A percentile compares a stretch with the other conserved stretches of the same genome.
These are phyloP conservation scores for Patella ulyssiponensis DNA, from an alignment of 2,888 invertebrate genomes.

Conservation along the genomic window DNA sequence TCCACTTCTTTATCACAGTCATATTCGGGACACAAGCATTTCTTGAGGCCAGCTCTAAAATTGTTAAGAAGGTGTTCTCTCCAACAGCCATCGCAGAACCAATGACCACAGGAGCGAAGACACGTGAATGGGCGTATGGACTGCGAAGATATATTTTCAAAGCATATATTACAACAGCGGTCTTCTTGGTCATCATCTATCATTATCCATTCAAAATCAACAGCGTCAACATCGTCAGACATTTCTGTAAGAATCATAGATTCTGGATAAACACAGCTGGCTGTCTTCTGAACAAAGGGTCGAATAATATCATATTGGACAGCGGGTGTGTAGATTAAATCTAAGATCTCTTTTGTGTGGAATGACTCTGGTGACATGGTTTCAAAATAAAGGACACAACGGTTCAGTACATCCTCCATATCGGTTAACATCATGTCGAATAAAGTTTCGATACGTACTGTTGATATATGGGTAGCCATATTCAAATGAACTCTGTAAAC, in stretches of 20 bases:
- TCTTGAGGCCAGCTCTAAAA: neutral
- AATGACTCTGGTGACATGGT: neutral
- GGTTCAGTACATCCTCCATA: neutral
- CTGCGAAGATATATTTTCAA: neutral
- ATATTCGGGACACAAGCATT: neutral
- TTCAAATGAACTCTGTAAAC: constrained; percentile 32
- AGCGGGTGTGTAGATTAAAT: neutral
- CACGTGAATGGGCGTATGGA: constrained; percentile 20
- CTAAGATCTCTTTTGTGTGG: neutral
- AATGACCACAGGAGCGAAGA: constrained; percentile 34
- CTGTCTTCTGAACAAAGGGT: neutral
- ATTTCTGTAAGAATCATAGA: neutral
- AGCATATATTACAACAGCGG: constrained; percentile 13
- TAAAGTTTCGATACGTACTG: constrained; percentile 13
- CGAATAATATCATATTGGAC: neutral
- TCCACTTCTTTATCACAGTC: neutral
- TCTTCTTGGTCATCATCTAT: neutral
- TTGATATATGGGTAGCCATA: constrained; percentile 13
- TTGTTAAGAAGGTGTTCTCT: neutral
- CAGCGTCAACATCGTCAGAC: neutral
- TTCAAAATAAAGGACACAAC: neutral
- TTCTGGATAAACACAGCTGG: constrained; percentile 7
- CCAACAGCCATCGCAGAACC: constrained; percentile 42
- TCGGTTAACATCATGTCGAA: constrained; percentile 8
- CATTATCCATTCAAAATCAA: neutral